Evolutionary conservation across 2,113 vertebrate genomes (phyloP), one percentile per base, ranked within the genome.

Genomic region (Monopterus albus): DNA sequence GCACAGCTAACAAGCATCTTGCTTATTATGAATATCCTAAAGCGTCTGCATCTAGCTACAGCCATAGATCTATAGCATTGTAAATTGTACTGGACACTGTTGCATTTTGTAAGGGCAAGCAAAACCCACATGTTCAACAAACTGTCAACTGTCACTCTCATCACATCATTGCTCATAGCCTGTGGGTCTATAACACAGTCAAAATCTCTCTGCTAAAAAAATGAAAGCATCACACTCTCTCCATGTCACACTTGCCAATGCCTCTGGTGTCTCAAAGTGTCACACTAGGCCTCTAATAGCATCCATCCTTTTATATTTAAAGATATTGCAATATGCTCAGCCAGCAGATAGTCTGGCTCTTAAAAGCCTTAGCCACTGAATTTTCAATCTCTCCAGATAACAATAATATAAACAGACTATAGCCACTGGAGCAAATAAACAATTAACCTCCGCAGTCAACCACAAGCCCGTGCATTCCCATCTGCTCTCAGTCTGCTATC

Each of bases 341-440:
- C 56, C 71, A 51, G 66, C 68, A 83, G 78, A 82, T 70, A 79
- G 60, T n/a, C 21, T 9, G 42, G 51, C 47, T 82, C 82, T 65
- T 78, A 66, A 72, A 87, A 64, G 78, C 52, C 43, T 21, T 49
- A 60, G 47, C 79, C 60, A 51, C 23, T 5, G 59, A 75, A 73
- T 81, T 70, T 81, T 59, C 84, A 72, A 52, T 87, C 53, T 70
- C 77, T 76, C 69, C 71, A 64, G 83, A 88, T 85, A 89, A 89
- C 78, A 82, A 78, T 91, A 85, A 90, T 89, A 79, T 79, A 73
- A 84, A 85, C 75, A 84, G 87, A 84, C 77, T 68, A 64, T 29
- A 52, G 75, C 77, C 72, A 80, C 80, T 84, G 79, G 81, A 87
- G 82, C 78, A 90, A 88, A 91, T 85, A 89, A 90, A 89, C 88